These are phyloP conservation scores for Micrasema minimum DNA, from an alignment of 1,140 invertebrate genomes.

Conservation along the genomic window DNA sequence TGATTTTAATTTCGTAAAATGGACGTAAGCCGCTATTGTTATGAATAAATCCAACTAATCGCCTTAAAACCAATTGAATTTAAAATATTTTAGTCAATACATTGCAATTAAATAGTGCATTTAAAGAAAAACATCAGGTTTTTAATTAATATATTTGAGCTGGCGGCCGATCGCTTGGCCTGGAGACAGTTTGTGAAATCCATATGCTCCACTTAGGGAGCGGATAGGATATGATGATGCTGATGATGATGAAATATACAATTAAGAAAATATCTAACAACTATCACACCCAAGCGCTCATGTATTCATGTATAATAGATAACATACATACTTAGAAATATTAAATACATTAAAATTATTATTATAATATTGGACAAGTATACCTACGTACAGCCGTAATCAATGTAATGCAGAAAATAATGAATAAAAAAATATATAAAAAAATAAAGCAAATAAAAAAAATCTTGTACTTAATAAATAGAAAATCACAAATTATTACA, in stretches of 20 bases:
- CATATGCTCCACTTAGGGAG: too few relatives aligned
- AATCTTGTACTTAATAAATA: conserved; percentile 26
- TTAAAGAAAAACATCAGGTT: too few relatives aligned
- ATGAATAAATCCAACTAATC: too few relatives aligned
- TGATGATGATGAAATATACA: too few relatives aligned
- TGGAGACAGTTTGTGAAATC: too few relatives aligned
- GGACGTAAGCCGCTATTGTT: too few relatives aligned
- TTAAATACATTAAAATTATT: conserved; percentile 45
- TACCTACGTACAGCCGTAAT: conserved; percentile 12
- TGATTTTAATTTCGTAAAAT: neutral
- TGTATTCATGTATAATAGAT: conserved; percentile 25
- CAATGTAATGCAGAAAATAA: conserved; percentile 35
- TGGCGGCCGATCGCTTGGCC: too few relatives aligned
- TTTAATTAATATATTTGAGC: too few relatives aligned
- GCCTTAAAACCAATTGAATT: too few relatives aligned
- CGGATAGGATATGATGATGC: too few relatives aligned
- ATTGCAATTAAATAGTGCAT: too few relatives aligned
- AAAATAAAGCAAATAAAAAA: conserved; percentile 24
- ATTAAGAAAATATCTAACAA: conserved; percentile 26
- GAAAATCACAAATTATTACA: neutral
- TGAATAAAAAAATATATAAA: conserved; percentile 33
- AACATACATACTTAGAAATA: conserved; percentile 12
- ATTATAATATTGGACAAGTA: conserved; percentile 28
- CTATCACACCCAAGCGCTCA: conserved; percentile 34
- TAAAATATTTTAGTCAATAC: too few relatives aligned